phyloP scores from a whole-genome alignment of 2,888 invertebrate species.

The Homarus gammarus region DNA sequence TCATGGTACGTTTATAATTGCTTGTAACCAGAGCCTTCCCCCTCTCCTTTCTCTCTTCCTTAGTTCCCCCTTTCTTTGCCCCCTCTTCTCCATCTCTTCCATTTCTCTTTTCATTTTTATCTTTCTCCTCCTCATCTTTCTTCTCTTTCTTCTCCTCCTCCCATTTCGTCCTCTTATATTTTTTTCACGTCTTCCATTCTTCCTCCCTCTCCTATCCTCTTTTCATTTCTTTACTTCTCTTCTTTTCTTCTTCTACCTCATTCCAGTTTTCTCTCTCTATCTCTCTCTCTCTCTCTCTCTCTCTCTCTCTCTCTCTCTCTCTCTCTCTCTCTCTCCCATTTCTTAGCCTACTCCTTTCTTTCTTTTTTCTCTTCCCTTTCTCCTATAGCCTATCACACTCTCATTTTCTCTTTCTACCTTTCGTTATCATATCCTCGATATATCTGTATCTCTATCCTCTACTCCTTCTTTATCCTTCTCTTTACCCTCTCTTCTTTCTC shows the following conservation, averaged over 20 bases:
- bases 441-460: no score
- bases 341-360: not conserved
- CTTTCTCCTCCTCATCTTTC: no score
- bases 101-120: not conserved
- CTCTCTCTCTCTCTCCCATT: conserved; percentile 32
- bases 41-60: not conserved
- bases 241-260: conserved; percentile 14
- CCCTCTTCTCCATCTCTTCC: not conserved
- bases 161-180: not conserved
- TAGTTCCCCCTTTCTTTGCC: not conserved
- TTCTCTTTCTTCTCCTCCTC: not conserved
- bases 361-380: not conserved
- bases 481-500: no score
- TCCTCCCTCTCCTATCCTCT: not conserved
- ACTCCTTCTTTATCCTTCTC: no score
- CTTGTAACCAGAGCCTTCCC: no score
- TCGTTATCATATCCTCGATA: no score
- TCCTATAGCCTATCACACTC: not conserved
- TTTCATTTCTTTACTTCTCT: not conserved
- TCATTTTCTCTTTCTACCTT: not conserved
- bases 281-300: conserved; percentile 5
- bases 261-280: not conserved
- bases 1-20: no score
- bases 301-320: conserved; percentile 29
- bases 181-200: not conserved